phyloP scores from a whole-genome alignment of 2,888 invertebrate genomes.

The Xestoiulus laeticollis region DNA sequence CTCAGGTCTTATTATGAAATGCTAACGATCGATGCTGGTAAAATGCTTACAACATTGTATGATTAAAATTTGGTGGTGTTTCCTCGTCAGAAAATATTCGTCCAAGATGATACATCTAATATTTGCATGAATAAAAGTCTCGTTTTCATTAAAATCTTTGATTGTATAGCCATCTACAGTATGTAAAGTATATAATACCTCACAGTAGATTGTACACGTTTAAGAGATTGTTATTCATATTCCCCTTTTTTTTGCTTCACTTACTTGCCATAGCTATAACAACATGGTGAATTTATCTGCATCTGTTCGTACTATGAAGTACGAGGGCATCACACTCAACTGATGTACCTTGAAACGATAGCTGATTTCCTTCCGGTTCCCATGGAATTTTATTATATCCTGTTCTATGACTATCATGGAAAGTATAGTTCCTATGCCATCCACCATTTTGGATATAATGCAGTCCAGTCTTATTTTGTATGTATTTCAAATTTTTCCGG shows the following conservation, averaged over 20 bases:
- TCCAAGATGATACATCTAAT: background rate
- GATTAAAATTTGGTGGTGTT: too few relatives aligned
- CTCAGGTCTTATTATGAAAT: too few relatives aligned
- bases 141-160: background rate
- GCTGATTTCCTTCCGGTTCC: background rate
- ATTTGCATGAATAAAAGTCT: background rate
- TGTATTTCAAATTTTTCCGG: slow-evolving; percentile 51
- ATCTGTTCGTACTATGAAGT: background rate
- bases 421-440: background rate
- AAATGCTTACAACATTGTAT: too few relatives aligned
- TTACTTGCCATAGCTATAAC: background rate
- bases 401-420: background rate
- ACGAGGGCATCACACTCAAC: background rate
- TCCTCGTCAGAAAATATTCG: background rate
- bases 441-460: background rate
- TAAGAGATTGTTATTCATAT: background rate
- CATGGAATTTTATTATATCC: background rate
- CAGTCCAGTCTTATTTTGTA: background rate
- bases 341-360: background rate
- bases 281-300: background rate
- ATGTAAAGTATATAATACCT: slow-evolving; percentile 31
- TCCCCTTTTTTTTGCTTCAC: background rate
- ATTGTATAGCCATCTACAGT: background rate
- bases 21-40: too few relatives aligned
- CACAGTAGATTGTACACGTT: background rate